Evolutionary conservation across 2,797 vertebrate genomes (phyloP), one percentile per base, ranked within the genome.

Genomic region (Knipowitschia caucasica): DNA sequence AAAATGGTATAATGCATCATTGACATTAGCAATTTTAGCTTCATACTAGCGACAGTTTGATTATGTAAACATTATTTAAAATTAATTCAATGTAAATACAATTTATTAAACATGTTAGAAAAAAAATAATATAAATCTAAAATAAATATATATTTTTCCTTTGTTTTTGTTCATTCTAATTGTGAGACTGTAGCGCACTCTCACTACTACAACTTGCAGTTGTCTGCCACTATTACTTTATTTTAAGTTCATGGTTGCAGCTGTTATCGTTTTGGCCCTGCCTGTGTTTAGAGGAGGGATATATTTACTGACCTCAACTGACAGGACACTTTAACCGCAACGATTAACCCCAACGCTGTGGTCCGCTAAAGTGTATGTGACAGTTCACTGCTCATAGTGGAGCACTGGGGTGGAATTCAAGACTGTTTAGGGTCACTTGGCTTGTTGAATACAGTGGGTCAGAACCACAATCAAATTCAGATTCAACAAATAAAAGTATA

Each of bases 361-460:
- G n/a, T n/a, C n/a, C n/a, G n/a, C n/a, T n/a, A n/a, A n/a, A n/a
- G n/a, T n/a, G 64, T 36, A 15, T 67, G 49, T 67, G 59, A 64
- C 58, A 46, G 18, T 27, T 69, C 30, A 39, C 24, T 30, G 56
- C 33, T 45, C 45, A 21, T 3, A 36, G 8, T 42, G 15, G n/a
- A n/a, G n/a, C n/a, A 59, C 14, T 60, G 18, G 53, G 57, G 44
- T 44, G 33, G 56, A 64, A 68, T 10, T 5, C 2, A 38, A 31
- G 7, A 56, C 30, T 2, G 17, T 50, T 20, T 31, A 54, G 20
- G 50, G 34, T 20, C 43, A 34, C 63, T 49, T 25, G 1, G 35
- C 15, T 36, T 15, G 34, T 5, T 6, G 2, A 17, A 6, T 11
- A 3, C 14, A 33, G 33, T 15, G 14, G 15, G 14, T 35, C 34